Evolutionary conservation across 2,797 vertebrate species (phyloP), one percentile per base, ranked within the genome.

Genomic region (Sebastes steindachneri): DNA sequence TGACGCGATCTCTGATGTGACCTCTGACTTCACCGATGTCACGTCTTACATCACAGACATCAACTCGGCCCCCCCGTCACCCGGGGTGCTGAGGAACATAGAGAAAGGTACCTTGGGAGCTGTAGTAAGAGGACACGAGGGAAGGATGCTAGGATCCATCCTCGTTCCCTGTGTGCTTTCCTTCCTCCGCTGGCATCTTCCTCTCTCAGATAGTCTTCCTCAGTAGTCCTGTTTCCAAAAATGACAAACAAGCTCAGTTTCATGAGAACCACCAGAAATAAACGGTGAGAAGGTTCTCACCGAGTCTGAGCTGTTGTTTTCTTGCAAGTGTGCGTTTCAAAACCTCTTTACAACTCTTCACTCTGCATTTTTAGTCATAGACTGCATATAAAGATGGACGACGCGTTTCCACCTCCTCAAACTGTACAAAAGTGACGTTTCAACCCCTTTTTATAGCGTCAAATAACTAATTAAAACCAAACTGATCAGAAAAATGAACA

Each of bases 31-130:
- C 85, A 66, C 69, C 3, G 80, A 91, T 73, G 84, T 91, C 86
- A 62, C 74, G 2, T 90, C 92, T 72, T 80, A 89, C 89, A 58
- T 91, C 86, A 77, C 86, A 64, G 92, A 91, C 80, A 35, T 88
- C 79, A 76, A 75, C 88, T 94, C 86, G 12, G 78, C 55, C 23
- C 87, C 92, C 58, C 91, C 85, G 2, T 95, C 92, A 1, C 92
- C 90, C 6, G 12, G 88, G 88, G 78, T 87, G 83, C 88, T 91
- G 88, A 89, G 77, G 91, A 90, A 91, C 91, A 37, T 95, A 86
- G 92, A 94, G 90, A 85, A 94, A 96, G 96, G 96, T 96, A 96
- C 83, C 90, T 83, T 86, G 83, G 85, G 87, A 84, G 79, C 26
- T 82, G 84, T 80, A 85, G 88, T 82, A 9, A 37, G 75, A 88